These are phyloP conservation scores for Drosophila bipectinata DNA, from an alignment of 1,140 invertebrate species.

Conservation along the genomic window DNA sequence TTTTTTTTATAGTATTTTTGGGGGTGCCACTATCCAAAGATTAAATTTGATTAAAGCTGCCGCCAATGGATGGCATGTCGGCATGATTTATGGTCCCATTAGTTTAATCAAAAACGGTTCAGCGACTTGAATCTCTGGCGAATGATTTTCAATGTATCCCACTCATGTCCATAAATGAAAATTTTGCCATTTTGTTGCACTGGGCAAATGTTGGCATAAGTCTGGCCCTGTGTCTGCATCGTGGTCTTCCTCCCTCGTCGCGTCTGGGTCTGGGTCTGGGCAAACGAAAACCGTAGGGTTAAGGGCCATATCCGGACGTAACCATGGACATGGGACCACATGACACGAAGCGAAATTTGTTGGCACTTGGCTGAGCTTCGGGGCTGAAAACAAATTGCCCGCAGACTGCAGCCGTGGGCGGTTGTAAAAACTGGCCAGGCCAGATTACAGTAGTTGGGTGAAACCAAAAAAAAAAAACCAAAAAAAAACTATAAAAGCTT, in stretches of 20 bases:
- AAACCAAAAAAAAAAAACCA: conserved; percentile 8
- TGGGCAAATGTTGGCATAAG: conserved; percentile 43
- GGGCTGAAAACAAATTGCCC: conserved; percentile 53
- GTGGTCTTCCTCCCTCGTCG: conserved; percentile 1
- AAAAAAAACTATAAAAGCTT: not conserved
- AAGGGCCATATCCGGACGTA: conserved; percentile 29
- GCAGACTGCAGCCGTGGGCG: conserved; percentile 28
- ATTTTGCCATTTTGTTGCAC: conserved; percentile 30
- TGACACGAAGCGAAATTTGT: conserved; percentile 45
- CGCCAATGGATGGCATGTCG: conserved; percentile 9
- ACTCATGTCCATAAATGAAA: conserved; percentile 51
- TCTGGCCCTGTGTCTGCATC: conserved; percentile 12
- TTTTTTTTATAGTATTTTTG: conserved; percentile 7
- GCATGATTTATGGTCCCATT: conserved; percentile 67
- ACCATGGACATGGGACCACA: conserved; percentile 36
- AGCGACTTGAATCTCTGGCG: conserved; percentile 35
- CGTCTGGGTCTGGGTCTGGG: conserved; percentile 25
- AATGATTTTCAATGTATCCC: conserved; percentile 17
- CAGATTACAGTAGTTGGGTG: conserved; percentile 12
- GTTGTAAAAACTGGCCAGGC: conserved; percentile 18
- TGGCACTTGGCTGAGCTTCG: conserved; percentile 57
- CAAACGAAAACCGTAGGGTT: conserved; percentile 29
- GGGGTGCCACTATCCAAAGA: conserved; percentile 20
- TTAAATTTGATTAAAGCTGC: conserved; percentile 67
- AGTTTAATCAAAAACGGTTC: conserved; percentile 63